Conservation (phyloP, 2,888 invertebrate species). For the Smittia sp. region DNA sequence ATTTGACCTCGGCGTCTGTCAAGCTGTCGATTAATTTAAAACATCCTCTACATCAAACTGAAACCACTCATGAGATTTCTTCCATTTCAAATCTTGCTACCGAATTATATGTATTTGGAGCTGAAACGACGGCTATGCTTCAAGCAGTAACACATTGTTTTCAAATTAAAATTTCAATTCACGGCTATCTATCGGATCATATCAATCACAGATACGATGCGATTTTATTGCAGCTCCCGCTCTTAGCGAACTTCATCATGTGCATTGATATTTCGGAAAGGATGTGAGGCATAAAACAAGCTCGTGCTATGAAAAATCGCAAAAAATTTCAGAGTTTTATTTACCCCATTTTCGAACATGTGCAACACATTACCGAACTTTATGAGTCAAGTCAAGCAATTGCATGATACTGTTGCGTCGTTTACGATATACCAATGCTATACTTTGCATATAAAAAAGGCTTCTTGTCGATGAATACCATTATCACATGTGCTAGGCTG, state of each 20-base stretch:
- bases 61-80: too few relatives aligned
- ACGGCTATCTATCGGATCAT: neutral
- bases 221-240: neutral
- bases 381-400: slow-evolving; percentile 2
- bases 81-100: too few relatives aligned
- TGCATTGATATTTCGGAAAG: neutral
- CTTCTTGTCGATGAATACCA: neutral
- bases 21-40: slow-evolving; percentile 38
- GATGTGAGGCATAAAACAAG: slow-evolving; percentile 12
- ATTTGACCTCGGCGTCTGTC: slow-evolving; percentile 18
- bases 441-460: neutral
- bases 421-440: neutral
- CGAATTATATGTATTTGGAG: too few relatives aligned
- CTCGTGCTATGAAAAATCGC: slow-evolving; percentile 27
- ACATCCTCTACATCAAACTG: too few relatives aligned
- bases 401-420: neutral
- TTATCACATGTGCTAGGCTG: neutral
- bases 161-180: neutral
- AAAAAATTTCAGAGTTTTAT: neutral
- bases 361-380: neutral
- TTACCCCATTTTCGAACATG: neutral
- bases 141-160: too few relatives aligned
- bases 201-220: neutral
- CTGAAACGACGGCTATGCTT: too few relatives aligned
- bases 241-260: neutral